Percentiles rank a stretch among this genome's conserved stretches.
These are phyloP conservation scores for Porites evermanni DNA, from an alignment of 92 coral and sea anemone species.

Conservation along the genomic window DNA sequence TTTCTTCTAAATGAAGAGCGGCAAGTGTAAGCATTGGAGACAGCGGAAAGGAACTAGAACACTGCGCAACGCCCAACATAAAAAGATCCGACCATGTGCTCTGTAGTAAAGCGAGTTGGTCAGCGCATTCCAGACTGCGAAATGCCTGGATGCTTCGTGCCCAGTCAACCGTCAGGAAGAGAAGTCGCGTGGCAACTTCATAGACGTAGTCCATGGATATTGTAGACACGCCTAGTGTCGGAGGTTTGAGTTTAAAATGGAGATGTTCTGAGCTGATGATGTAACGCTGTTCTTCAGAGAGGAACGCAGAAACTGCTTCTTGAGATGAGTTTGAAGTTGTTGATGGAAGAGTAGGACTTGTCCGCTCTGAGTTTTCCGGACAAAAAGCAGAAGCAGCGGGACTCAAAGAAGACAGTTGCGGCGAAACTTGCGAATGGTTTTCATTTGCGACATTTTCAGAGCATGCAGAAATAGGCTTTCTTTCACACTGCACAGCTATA, in stretches of 20 bases:
- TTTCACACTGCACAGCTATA: conserved; percentile 93
- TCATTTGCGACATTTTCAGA: conserved; percentile 9
- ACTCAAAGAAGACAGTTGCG: background rate
- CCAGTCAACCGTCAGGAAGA: conserved; percentile 97
- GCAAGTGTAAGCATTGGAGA: conserved; percentile 88
- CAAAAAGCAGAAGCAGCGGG: conserved; percentile 1
- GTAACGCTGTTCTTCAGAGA: conserved; percentile 1
- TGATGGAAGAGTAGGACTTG: background rate
- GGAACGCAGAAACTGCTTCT: conserved; percentile 9
- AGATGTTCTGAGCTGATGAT: conserved; percentile 75
- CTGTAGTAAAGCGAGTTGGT: conserved; percentile 83
- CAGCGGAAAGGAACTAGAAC: conserved; percentile 85
- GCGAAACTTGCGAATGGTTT: conserved; percentile 7
- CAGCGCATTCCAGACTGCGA: conserved; percentile 73
- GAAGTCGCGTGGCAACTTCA: conserved; percentile 97
- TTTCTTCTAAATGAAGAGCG: conserved; percentile 59
- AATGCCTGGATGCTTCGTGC: conserved; percentile 82
- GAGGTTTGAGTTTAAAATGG: conserved; percentile 77
- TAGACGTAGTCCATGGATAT: conserved; percentile 96
- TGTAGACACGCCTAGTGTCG: conserved; percentile 72
- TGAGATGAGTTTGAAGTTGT: conserved; percentile 15
- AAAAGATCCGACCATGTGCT: conserved; percentile 94
- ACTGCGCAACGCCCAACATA: conserved; percentile 92
- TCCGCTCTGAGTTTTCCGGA: conserved; percentile 34
- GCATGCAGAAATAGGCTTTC: conserved; percentile 66